Conservation (phyloP, 92 coral and sea anemone genomes). For the Porites evermanni region DNA sequence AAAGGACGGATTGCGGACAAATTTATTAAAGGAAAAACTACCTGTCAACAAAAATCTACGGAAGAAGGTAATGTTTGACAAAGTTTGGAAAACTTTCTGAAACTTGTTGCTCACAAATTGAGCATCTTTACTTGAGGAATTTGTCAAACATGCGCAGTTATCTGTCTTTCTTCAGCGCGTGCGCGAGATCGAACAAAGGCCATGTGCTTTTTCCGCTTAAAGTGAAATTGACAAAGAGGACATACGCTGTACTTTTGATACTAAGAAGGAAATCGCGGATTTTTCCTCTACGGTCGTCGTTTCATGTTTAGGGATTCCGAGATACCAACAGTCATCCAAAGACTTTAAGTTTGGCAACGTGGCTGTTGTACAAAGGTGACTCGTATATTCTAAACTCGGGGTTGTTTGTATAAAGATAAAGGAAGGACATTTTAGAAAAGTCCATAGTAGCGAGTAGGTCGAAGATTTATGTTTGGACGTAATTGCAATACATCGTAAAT, state of each 20-base stretch:
- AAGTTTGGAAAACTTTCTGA: conserved; percentile 55
- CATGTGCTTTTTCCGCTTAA: conserved; percentile 49
- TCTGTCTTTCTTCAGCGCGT: conserved; percentile 33
- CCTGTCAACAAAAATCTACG: not conserved
- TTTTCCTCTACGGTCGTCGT: too few relatives aligned
- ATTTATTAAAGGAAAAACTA: not conserved
- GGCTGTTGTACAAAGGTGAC: conserved; percentile 4
- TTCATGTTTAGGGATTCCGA: not conserved
- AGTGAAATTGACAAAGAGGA: conserved; percentile 23
- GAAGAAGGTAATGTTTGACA: not conserved
- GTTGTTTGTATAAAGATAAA: too few relatives aligned
- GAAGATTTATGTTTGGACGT: too few relatives aligned
- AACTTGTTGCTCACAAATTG: conserved; percentile 35
- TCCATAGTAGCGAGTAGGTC: too few relatives aligned
- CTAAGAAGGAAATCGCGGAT: not conserved
- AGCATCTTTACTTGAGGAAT: not conserved
- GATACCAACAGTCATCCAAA: not conserved
- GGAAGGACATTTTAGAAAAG: too few relatives aligned
- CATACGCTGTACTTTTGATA: not conserved
- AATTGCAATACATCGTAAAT: not conserved
- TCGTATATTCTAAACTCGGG: too few relatives aligned
- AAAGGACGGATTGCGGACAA: too few relatives aligned
- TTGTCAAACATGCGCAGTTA: conserved; percentile 53
- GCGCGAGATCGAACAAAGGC: conserved; percentile 56
- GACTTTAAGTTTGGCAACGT: not conserved